A percentile compares a stretch with the other conserved stretches of the same genome.
Evolutionary conservation across 2,797 vertebrate species (phyloP).

Genomic region (Knipowitschia caucasica): DNA sequence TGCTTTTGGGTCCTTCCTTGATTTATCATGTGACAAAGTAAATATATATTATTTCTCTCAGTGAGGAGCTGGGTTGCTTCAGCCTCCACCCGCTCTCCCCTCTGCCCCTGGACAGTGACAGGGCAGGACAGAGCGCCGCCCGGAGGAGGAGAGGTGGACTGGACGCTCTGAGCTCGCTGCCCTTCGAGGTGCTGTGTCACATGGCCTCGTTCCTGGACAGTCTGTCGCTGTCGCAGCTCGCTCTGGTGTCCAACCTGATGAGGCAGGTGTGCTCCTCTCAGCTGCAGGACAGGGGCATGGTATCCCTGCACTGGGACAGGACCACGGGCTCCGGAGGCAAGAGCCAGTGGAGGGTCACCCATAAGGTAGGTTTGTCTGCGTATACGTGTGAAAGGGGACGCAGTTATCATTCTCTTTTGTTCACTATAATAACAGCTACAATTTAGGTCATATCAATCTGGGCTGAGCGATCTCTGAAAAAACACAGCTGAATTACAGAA

Average conservation of each 20-base stretch:
- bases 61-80: constrained; percentile 56
- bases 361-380: constrained; percentile 31
- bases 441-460: too few species aligned
- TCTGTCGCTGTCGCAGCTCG: constrained; percentile 89
- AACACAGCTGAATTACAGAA: too few species aligned
- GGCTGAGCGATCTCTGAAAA: too few species aligned
- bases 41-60: constrained; percentile 29
- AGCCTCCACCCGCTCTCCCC: constrained; percentile 36
- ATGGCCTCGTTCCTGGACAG: constrained; percentile 91
- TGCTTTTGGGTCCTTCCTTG: too few species aligned
- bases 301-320: constrained; percentile 88
- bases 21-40: not conserved
- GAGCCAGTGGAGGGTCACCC: constrained; percentile 39
- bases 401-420: too few species aligned
- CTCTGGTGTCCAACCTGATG: constrained; percentile 89
- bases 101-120: constrained; percentile 9
- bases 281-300: constrained; percentile 91
- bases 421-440: too few species aligned
- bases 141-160: constrained; percentile 30
- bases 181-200: constrained; percentile 86
- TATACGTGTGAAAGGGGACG: not conserved
- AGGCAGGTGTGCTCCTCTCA: constrained; percentile 87
- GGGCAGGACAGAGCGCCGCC: constrained; percentile 3
- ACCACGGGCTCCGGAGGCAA: constrained; percentile 77
- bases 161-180: constrained; percentile 80